Conservation (phyloP, 2,113 vertebrate species). For the Pseudopodoces humilis region DNA sequence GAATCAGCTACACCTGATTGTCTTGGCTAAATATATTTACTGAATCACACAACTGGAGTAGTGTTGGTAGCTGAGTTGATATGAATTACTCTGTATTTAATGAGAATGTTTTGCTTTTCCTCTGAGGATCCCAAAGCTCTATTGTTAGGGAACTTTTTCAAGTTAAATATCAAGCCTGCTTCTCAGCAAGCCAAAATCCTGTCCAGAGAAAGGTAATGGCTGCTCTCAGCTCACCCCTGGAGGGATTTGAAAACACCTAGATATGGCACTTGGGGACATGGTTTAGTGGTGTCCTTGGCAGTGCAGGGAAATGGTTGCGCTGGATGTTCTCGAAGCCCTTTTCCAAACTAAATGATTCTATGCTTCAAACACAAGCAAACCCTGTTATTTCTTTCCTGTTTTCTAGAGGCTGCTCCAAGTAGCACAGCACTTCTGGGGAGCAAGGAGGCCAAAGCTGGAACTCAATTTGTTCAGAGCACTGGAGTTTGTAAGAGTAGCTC, state of each 20-base stretch:
- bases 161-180: neutral
- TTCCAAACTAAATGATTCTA: neutral
- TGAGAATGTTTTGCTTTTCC: neutral
- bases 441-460: neutral
- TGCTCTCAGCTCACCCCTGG: neutral
- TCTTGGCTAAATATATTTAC: neutral
- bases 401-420: neutral
- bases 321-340: neutral
- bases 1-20: neutral
- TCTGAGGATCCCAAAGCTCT: neutral
- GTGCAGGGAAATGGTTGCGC: neutral
- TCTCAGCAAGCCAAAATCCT: neutral
- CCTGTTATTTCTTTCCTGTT: neutral
- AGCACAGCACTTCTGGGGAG: neutral
- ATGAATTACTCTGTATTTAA: neutral
- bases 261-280: neutral
- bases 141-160: neutral
- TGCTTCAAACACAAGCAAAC: neutral
- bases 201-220: neutral
- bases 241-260: neutral
- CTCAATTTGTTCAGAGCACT: neutral
- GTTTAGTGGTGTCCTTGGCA: neutral
- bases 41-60: neutral
- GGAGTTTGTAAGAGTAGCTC: neutral
- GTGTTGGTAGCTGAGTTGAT: neutral